phyloP scores from a whole-genome alignment of 2,113 vertebrate species.

The Aramus guarauna region DNA sequence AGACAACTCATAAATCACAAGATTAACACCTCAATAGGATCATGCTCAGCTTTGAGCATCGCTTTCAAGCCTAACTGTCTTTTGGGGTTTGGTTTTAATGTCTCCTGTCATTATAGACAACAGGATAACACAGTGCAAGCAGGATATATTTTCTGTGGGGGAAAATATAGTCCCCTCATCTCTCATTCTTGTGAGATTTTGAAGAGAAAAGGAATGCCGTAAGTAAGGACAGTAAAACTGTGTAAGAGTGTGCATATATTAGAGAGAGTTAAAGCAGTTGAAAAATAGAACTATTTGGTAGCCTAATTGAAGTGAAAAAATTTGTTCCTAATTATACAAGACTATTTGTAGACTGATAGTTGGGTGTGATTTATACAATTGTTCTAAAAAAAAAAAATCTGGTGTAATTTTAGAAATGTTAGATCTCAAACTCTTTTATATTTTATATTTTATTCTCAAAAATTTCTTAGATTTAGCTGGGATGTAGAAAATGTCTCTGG shows the following conservation, averaged over 20 bases:
- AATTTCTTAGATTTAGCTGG: not conserved
- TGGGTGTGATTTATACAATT: not conserved
- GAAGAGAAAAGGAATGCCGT: not conserved
- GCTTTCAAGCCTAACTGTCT: not conserved
- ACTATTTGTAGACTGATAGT: not conserved
- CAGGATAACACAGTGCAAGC: not conserved
- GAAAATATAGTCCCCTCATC: not conserved
- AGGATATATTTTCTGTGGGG: rapidly evolving
- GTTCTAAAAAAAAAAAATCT: not conserved
- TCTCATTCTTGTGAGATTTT: not conserved
- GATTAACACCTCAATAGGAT: not conserved
- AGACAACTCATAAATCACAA: not conserved
- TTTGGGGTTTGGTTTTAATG: not conserved
- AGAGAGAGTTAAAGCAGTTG: not conserved
- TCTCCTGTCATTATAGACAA: not conserved
- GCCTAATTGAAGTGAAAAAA: not conserved
- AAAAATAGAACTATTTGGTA: not conserved
- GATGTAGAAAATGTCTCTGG: not conserved
- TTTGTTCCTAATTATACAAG: not conserved
- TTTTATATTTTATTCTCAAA: not conserved
- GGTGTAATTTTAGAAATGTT: not conserved
- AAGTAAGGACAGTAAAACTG: not conserved
- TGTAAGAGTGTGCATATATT: not conserved
- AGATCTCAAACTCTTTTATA: not conserved
- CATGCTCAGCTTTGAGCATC: not conserved